Base-by-base conservation (phyloP, 2,888 invertebrate genomes). In the Noctuana brunneofusca region DNA sequence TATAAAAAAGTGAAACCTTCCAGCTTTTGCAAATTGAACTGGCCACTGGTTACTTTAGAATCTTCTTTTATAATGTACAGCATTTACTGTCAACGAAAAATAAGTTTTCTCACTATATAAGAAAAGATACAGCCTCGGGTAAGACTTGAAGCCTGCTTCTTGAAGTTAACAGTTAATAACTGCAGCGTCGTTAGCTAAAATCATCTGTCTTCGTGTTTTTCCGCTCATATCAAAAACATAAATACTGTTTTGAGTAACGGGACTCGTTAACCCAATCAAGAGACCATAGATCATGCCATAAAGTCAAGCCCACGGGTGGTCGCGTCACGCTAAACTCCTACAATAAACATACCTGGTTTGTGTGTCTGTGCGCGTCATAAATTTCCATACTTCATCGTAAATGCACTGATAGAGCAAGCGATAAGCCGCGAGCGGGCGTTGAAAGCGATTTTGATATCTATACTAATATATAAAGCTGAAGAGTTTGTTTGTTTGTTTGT, bases 351-450 rank as follows among this genome's bases (percentile, higher is more conserved):
- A 68, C 68, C 67, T 58, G 71, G 67, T 66, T 65, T 60, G 69
- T 58, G 66, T 71, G 78, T 72, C 78, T 75, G 75, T 68, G 70
- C 71, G 69, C 71, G 76, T 78, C 79, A 79, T 88, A 85, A 84
- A 85, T 86, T 86, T 80, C 77, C 80, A 79, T 80, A 79, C 79
- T 80, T 77, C 75, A 73, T 80, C 75, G 77, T 83, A 80, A 79
- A 79, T 70, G 66, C 50, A 65, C 38, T 62, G 41, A 12, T 41
- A 12, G 65, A 24, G 43, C 64, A 72, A 71, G 71, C 64, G 35
- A 66, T n/a, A 41, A 64, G 62, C 65, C 27, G 2, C 5, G 14
- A 20, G 41, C 58, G 58, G 58, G 14, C 4, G 12, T 22, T 18
- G 18, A 16, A 18, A 35, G 30, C 35, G 35, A 35, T 35, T 12